Conservation (phyloP, 2,888 invertebrate species). For the Temnothorax ravouxi region DNA sequence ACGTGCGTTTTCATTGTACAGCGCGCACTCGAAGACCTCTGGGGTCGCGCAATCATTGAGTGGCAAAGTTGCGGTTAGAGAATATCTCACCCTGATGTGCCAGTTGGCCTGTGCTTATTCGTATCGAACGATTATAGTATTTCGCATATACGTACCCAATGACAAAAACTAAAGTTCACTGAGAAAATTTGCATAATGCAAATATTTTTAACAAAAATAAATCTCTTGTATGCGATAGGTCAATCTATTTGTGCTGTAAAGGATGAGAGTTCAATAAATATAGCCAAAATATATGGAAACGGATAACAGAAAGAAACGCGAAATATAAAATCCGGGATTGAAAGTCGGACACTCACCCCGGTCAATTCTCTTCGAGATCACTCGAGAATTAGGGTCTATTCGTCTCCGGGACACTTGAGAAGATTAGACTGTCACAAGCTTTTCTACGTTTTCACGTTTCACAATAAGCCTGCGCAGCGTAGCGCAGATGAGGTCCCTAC, state of each 20-base stretch:
- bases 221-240: not conserved
- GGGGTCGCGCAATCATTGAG: slow-evolving; percentile 62
- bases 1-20: slow-evolving; percentile 71
- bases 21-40: slow-evolving; percentile 51
- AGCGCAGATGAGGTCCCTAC: slow-evolving; percentile 57
- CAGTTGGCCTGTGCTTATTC: slow-evolving; percentile 35
- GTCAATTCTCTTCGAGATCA: slow-evolving; percentile 80
- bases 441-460: slow-evolving; percentile 82
- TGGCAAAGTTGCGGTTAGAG: slow-evolving; percentile 72
- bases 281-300: not conserved
- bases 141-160: not conserved
- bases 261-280: slow-evolving; percentile 54
- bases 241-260: not conserved
- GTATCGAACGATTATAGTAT: slow-evolving; percentile 23
- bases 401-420: slow-evolving; percentile 82
- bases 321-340: slow-evolving; percentile 69
- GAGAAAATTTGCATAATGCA: not conserved
- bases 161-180: not conserved
- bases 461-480: slow-evolving; percentile 77
- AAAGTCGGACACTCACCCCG: slow-evolving; percentile 59
- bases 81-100: slow-evolving; percentile 60
- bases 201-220: not conserved
- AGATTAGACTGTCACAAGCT: slow-evolving; percentile 85
- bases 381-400: slow-evolving; percentile 84
- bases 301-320: slow-evolving; percentile 43